Evolutionary conservation across 2,888 invertebrate species (phyloP).

Genomic region (Operophtera brumata): DNA sequence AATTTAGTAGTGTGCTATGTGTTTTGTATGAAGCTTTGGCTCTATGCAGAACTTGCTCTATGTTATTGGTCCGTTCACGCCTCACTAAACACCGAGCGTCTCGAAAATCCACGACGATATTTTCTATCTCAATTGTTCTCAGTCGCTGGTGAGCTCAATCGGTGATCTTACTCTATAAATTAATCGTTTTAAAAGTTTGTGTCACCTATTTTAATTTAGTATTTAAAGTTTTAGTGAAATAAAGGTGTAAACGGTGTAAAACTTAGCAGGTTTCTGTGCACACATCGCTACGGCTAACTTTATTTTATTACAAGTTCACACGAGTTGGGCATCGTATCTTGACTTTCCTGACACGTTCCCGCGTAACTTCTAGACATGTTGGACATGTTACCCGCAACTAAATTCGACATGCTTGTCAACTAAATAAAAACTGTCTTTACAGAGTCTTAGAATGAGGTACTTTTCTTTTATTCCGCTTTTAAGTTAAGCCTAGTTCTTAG

Average conservation of each 20-base stretch:
- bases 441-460: slow-evolving; percentile 19
- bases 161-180: slow-evolving; percentile 2
- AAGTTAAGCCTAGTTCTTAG: not conserved
- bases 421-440: slow-evolving; percentile 39
- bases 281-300: slow-evolving; percentile 50
- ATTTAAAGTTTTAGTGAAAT: not conserved
- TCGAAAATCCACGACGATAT: slow-evolving; percentile 36
- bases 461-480: not conserved
- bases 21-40: not conserved
- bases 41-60: not conserved
- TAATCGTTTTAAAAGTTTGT: slow-evolving; percentile 1
- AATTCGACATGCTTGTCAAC: slow-evolving; percentile 55
- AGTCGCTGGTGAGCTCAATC: slow-evolving; percentile 5
- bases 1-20: too few species aligned
- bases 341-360: slow-evolving; percentile 57
- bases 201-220: not conserved
- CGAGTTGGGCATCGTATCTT: slow-evolving; percentile 50
- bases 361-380: slow-evolving; percentile 56
- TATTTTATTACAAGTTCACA: slow-evolving; percentile 61
- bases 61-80: slow-evolving; percentile 1
- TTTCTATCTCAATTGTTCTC: slow-evolving; percentile 12
- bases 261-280: slow-evolving; percentile 35
- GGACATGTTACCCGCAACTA: slow-evolving; percentile 53
- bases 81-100: slow-evolving; percentile 36
- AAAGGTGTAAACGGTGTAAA: slow-evolving; percentile 31